Conservation (phyloP, 2,113 vertebrate genomes). For the Psettodes erumei region DNA sequence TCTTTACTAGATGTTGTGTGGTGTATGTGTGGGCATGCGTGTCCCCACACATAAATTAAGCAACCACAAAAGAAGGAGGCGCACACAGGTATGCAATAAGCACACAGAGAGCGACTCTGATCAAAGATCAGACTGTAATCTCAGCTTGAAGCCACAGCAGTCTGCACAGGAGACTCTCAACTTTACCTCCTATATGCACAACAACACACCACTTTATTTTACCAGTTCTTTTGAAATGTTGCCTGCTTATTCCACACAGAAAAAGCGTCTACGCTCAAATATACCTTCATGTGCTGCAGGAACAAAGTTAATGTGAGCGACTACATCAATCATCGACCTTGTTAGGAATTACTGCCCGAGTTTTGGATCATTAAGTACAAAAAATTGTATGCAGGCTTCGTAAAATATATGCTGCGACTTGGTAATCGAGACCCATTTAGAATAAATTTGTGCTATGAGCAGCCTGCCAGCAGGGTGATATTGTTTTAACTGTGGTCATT, state of each 20-base stretch:
- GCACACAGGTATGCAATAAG: background rate
- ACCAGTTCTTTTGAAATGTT: background rate
- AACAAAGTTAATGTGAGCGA: background rate
- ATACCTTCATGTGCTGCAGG: background rate
- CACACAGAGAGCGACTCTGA: background rate
- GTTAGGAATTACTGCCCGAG: background rate
- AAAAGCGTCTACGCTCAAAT: background rate
- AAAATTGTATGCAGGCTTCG: background rate
- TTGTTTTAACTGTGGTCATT: background rate
- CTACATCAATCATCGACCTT: background rate
- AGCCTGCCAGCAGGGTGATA: background rate
- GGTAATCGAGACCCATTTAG: background rate
- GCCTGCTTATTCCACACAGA: background rate
- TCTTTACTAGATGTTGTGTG: slow-evolving; percentile 15
- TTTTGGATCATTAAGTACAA: background rate
- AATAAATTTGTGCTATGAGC: background rate
- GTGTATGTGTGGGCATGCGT: background rate
- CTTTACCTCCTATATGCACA: background rate
- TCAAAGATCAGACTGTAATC: background rate
- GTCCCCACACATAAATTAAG: slow-evolving; percentile 9
- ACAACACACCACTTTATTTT: background rate
- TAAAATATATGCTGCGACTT: background rate
- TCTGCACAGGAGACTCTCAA: background rate
- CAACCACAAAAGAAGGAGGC: background rate
- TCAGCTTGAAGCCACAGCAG: background rate